Conservation (phyloP, 2,888 invertebrate genomes). For the Epinotia nisella region DNA sequence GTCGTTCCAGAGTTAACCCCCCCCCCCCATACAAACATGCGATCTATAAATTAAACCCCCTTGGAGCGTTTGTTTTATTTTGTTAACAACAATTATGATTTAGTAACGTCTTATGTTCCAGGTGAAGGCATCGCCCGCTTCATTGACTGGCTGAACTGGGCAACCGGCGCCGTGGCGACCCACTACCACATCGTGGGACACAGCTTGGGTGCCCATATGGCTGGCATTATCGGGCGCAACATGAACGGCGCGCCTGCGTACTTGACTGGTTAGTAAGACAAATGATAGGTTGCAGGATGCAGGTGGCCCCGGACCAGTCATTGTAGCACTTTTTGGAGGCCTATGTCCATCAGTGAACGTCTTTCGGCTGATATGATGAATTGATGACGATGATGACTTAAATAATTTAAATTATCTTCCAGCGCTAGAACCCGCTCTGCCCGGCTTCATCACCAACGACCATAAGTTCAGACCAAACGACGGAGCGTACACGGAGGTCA, state of each 20-base stretch:
- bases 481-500: slow-evolving; percentile 58
- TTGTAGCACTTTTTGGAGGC: too few species aligned
- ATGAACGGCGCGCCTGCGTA: slow-evolving; percentile 34
- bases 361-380: too few species aligned
- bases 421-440: slow-evolving; percentile 61
- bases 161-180: slow-evolving; percentile 22
- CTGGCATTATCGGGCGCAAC: slow-evolving; percentile 44
- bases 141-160: slow-evolving; percentile 42
- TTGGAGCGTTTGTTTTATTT: too few species aligned
- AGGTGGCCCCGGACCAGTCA: too few species aligned
- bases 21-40: too few species aligned
- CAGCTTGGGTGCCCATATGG: slow-evolving; percentile 45
- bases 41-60: too few species aligned
- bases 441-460: slow-evolving; percentile 53
- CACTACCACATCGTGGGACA: slow-evolving; percentile 44
- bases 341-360: too few species aligned
- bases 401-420: not conserved
- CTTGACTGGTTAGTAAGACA: slow-evolving; percentile 36
- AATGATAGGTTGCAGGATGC: too few species aligned
- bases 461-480: slow-evolving; percentile 54
- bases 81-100: too few species aligned
- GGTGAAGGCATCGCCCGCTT: slow-evolving; percentile 42
- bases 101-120: too few species aligned
- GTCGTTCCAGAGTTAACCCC: too few species aligned
- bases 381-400: too few species aligned